Percentiles rank a stretch among this genome's conserved stretches.
phyloP scores from a whole-genome alignment of 2,888 invertebrate genomes.

The Diplazon laetatorius region DNA sequence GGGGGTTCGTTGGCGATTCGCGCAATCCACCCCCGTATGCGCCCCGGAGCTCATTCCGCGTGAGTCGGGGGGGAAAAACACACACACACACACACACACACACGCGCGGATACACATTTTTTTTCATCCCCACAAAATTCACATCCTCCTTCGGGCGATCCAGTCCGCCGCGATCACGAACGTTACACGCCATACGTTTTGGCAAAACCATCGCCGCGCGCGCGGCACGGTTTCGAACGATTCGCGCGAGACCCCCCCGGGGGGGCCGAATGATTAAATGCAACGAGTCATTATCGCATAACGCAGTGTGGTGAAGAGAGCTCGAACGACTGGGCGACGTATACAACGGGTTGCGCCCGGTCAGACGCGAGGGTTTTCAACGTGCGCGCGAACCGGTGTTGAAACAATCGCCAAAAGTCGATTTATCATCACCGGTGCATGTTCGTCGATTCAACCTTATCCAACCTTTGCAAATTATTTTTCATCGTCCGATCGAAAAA shows the following conservation, averaged over 20 bases:
- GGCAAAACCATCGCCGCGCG: no score
- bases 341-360: no score
- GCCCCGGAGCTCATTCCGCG: conserved; percentile 36
- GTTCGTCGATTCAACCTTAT: conserved; percentile 13
- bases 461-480: neutral
- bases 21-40: conserved; percentile 21
- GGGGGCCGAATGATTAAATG: no score
- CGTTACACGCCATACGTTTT: no score
- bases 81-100: no score
- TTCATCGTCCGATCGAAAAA: neutral
- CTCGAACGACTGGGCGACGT: conserved; percentile 4
- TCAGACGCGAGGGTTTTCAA: conserved; percentile 5
- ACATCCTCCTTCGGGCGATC: conserved; percentile 11
- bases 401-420: neutral
- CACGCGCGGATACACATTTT: no score
- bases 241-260: no score
- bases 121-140: no score
- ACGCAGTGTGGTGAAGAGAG: neutral
- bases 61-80: no score
- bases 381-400: conserved; percentile 3
- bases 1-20: neutral
- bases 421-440: neutral
- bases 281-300: no score
- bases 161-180: no score
- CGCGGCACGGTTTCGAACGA: no score